These are phyloP conservation scores for Drosophila neonasuta DNA, from an alignment of 2,888 invertebrate species.

Conservation along the genomic window DNA sequence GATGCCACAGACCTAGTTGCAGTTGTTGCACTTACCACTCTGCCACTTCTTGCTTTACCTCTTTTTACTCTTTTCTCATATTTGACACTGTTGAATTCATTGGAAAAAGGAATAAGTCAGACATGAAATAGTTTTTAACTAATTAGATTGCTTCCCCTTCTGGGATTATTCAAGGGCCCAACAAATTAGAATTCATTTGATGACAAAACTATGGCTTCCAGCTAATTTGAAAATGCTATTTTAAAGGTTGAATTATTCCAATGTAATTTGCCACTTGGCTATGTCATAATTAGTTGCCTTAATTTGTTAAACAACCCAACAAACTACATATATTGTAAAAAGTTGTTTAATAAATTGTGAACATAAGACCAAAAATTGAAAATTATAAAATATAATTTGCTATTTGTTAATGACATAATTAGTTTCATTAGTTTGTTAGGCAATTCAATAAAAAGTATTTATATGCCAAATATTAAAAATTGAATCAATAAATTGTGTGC, in stretches of 20 bases:
- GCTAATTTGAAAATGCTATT: neutral
- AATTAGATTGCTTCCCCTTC: neutral
- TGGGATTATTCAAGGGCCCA: neutral
- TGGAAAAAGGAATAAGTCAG: neutral
- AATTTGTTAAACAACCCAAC: neutral
- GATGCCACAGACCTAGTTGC: slow-evolving; percentile 35
- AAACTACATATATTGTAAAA: too few species aligned
- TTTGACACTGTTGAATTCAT: neutral
- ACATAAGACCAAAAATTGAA: too few species aligned
- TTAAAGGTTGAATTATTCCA: too few species aligned
- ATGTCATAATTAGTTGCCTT: neutral
- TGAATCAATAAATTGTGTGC: too few species aligned
- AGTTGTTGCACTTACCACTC: slow-evolving; percentile 14
- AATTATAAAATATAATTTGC: too few species aligned
- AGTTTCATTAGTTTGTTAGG: neutral
- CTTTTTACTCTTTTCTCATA: neutral
- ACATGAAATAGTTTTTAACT: neutral
- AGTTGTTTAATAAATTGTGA: too few species aligned
- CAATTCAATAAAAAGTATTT: neutral
- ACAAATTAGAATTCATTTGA: neutral
- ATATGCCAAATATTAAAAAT: too few species aligned
- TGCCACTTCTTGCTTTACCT: slow-evolving; percentile 2
- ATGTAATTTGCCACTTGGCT: too few species aligned
- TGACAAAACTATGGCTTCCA: neutral
- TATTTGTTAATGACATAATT: neutral